phyloP scores from a whole-genome alignment of 2,113 vertebrate genomes.

The Sialia sialis region DNA sequence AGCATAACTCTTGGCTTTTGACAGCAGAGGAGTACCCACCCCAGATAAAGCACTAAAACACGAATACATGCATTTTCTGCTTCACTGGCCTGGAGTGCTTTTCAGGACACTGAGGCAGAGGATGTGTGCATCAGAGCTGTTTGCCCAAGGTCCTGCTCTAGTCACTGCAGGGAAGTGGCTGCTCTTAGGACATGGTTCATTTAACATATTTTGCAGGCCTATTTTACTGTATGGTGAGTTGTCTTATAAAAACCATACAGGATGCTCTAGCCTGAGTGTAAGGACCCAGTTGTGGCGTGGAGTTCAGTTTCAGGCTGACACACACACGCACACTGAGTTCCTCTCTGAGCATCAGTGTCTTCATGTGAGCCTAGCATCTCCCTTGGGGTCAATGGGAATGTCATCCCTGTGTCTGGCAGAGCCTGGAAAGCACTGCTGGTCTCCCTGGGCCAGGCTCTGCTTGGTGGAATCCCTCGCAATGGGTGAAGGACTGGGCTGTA shows the following conservation, averaged over 20 bases:
- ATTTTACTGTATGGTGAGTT: not conserved
- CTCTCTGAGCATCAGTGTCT: not conserved
- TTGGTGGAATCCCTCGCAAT: accelerated
- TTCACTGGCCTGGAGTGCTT: not conserved
- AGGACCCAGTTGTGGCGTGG: not conserved
- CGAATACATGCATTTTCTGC: not conserved
- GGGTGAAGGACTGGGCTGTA: accelerated
- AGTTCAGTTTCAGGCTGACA: not conserved
- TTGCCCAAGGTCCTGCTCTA: not conserved
- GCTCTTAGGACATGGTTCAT: not conserved
- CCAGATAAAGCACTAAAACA: not conserved
- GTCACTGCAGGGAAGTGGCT: not conserved
- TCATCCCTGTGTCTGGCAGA: accelerated
- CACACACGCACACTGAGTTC: accelerated
- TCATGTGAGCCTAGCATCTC: not conserved
- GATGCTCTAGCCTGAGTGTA: not conserved
- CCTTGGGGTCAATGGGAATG: not conserved
- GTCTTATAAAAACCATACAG: not conserved
- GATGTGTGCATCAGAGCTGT: not conserved
- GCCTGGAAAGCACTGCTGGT: not conserved
- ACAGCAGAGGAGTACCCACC: not conserved
- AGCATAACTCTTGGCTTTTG: not conserved
- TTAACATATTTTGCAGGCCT: not conserved
- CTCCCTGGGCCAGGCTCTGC: not conserved
- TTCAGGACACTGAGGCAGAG: not conserved